Conservation (phyloP, 1,140 invertebrate species). For the Linepithema humile region DNA sequence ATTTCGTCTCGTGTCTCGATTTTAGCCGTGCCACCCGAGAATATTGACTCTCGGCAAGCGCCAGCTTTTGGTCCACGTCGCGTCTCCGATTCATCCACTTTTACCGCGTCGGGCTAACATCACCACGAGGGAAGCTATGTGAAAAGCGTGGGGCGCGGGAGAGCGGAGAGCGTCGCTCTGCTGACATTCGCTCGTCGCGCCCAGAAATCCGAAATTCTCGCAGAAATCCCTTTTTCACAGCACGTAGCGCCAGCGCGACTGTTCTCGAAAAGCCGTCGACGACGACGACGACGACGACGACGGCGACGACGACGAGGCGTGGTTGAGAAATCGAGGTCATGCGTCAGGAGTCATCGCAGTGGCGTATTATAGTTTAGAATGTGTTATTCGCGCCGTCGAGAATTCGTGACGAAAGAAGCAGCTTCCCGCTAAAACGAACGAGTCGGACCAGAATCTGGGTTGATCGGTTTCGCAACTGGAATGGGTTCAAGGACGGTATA, state of each 20-base stretch:
- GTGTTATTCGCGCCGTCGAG: conserved; percentile 42
- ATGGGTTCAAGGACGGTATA: conserved; percentile 47
- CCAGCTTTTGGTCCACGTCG: conserved; percentile 46
- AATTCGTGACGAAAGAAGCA: conserved; percentile 29
- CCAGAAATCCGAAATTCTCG: conserved; percentile 72
- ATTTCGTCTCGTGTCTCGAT: conserved; percentile 47
- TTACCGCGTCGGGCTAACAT: conserved; percentile 26
- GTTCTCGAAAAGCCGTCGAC: conserved; percentile 60
- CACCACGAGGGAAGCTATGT: conserved; percentile 7
- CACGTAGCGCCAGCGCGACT: conserved; percentile 63
- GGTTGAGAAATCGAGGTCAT: conserved; percentile 63
- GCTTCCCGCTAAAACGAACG: conserved; percentile 29
- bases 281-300: conserved; percentile 26
- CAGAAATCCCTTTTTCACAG: conserved; percentile 70
- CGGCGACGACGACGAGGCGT: conserved; percentile 56
- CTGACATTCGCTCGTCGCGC: conserved; percentile 66
- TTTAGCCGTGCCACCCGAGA: conserved; percentile 49
- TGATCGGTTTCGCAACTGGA: not conserved
- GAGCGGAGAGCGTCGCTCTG: conserved; percentile 16
- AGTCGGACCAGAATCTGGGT: conserved; percentile 12
- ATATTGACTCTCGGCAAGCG: conserved; percentile 49
- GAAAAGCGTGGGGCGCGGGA: not conserved
- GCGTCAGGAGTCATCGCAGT: conserved; percentile 52
- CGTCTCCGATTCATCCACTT: conserved; percentile 37
- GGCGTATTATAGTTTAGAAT: conserved; percentile 14